phyloP scores from a whole-genome alignment of 2,888 invertebrate genomes.

The Drosophila falleni region DNA sequence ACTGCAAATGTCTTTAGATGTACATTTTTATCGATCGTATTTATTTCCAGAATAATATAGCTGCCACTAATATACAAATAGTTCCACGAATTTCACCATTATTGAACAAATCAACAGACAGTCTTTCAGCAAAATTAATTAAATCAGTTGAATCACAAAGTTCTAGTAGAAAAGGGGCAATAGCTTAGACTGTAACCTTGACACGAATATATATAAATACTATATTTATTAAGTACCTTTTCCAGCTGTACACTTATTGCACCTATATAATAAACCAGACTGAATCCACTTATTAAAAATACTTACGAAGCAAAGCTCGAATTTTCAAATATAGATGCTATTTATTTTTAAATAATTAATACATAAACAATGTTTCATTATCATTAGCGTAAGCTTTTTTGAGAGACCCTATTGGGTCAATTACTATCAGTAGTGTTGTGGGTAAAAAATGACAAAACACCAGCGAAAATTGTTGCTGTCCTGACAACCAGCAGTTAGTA shows the following conservation, averaged over 20 bases:
- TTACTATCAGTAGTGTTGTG: not conserved
- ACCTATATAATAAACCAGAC: not conserved
- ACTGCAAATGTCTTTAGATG: not conserved
- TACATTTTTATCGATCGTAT: not conserved
- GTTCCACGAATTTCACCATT: not conserved
- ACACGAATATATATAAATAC: not conserved
- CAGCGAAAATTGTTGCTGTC: not conserved
- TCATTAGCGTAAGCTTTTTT: not conserved
- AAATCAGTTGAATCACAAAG: not conserved
- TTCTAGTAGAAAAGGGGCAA: not conserved
- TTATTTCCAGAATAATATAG: not conserved
- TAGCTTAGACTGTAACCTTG: not conserved
- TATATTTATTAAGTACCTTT: constrained; percentile 5
- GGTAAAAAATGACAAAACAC: not conserved
- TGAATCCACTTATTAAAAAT: not conserved
- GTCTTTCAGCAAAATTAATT: not conserved
- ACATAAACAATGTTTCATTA: not conserved
- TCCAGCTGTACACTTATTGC: constrained; percentile 1
- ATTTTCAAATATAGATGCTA: not conserved
- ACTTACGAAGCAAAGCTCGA: constrained; percentile 2
- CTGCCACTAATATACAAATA: not conserved
- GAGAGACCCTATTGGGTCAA: not conserved
- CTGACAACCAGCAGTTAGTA: too few species aligned
- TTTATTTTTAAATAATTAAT: constrained; percentile 3
- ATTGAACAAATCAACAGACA: not conserved